Evolutionary conservation across 37 sponge, comb jelly and placozoan species (phyloP), one percentile per base, ranked within the genome.

Genomic region (Chondrosia reniformis): DNA sequence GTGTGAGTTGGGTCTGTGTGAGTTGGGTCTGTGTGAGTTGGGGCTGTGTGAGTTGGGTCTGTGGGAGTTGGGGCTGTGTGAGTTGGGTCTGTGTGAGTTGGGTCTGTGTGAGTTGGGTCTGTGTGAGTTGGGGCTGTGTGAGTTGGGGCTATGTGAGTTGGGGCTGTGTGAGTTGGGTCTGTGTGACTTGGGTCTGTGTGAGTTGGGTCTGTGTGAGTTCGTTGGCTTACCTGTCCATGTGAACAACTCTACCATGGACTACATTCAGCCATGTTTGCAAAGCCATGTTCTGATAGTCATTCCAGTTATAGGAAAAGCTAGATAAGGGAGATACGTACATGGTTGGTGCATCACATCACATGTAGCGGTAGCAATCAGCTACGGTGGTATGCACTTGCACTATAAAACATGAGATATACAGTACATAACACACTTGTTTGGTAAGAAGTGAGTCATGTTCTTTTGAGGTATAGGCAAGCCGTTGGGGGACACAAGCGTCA

Each of bases 401-500:
- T 8, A 56, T 28, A 56, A 12, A 49, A 19, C 54, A 75, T 52
- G 76, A 45, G 32, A 17, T 28, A 15, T 36, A 9, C 5, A 19
- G 56, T 49, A 46, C 43, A 17, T 52, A 1, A 36, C 77, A 21
- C 38, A 76, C 77, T 31, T 76, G 54, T 55, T 57, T 28, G 77
- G 32, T 25, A 76, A 40, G 39, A 76, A 76, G 10, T 13, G 77
- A 27, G 46, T 3, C 1, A n/a, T n/a, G 10, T 19, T 33, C 57
- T 45, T 28, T 57, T 40, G 34, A 6, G 61, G 63, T 5, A 55
- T 21, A 57, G 92, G 85, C 56, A 95, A 33, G 3, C 96, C 96
- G 55, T 90, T 45, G 25, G 93, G 89, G 43, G 92, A 91, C 45
- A 98, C 63, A 4, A 98, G 83, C 1, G 79, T 82, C 46, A 98